Conservation (phyloP, 2,888 invertebrate species). For the Idaea straminata region DNA sequence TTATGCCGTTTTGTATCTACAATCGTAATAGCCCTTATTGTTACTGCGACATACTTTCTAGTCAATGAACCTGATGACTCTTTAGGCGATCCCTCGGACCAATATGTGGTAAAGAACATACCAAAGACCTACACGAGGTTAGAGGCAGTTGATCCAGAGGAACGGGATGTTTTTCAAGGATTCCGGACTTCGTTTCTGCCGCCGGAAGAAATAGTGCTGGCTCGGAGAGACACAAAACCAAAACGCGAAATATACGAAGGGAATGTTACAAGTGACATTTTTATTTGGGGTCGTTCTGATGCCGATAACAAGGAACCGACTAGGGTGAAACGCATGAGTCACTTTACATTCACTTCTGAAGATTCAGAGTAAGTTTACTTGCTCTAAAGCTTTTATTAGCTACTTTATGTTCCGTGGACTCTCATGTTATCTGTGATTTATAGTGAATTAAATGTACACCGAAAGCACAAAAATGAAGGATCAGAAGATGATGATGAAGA, state of each 20-base stretch:
- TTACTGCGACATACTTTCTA: conserved; percentile 48
- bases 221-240: conserved; percentile 38
- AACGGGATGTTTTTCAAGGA: conserved; percentile 81
- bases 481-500: conserved; percentile 32
- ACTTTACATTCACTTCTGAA: conserved; percentile 48
- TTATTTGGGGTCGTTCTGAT: conserved; percentile 49
- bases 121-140: conserved; percentile 59
- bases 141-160: conserved; percentile 74
- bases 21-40: conserved; percentile 38
- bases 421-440: neutral
- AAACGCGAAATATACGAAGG: conserved; percentile 44
- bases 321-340: conserved; percentile 62
- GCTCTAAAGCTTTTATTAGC: neutral
- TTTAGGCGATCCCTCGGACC: conserved; percentile 61
- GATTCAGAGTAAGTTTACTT: conserved; percentile 55
- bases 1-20: conserved; percentile 49
- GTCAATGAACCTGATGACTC: conserved; percentile 45
- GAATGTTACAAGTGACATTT: conserved; percentile 54
- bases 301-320: conserved; percentile 40
- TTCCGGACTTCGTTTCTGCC: conserved; percentile 83
- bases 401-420: neutral
- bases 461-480: conserved; percentile 31
- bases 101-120: conserved; percentile 57
- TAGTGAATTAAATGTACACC: conserved; percentile 35
- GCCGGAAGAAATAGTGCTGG: conserved; percentile 70